A percentile compares a stretch with the other conserved stretches of the same genome.
Evolutionary conservation across 2,797 vertebrate genomes (phyloP).

Genomic region (Carcharodon carcharias): DNA sequence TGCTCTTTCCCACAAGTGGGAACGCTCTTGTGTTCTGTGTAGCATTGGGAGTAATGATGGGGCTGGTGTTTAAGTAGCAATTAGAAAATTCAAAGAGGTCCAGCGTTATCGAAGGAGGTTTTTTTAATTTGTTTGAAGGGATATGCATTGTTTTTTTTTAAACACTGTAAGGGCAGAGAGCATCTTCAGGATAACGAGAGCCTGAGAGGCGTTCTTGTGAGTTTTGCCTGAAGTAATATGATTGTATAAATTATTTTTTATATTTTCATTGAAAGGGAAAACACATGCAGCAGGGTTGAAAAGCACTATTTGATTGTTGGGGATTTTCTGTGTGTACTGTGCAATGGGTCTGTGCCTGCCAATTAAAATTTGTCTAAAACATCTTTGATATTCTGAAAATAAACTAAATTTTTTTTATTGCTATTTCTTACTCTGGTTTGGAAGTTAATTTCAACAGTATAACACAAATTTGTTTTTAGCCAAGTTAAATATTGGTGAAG

Average conservation of each 20-base stretch:
- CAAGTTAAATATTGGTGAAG: not conserved
- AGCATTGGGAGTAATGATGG: not conserved
- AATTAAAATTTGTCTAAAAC: not conserved
- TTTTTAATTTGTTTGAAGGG: not conserved
- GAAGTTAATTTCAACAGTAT: not conserved
- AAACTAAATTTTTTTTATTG: slow-evolving; percentile 1
- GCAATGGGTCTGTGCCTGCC: not conserved
- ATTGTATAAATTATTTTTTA: not conserved
- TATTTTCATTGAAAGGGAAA: not conserved
- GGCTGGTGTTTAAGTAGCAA: not conserved
- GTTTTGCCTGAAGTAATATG: not conserved
- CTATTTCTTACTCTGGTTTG: not conserved
- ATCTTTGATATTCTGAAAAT: slow-evolving; percentile 3
- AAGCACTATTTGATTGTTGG: not conserved
- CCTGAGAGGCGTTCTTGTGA: not conserved
- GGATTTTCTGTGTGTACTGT: not conserved
- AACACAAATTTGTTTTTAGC: not conserved
- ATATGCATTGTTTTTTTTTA: not conserved
- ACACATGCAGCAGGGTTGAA: not conserved
- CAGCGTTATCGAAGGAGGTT: not conserved
- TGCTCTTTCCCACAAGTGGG: not conserved
- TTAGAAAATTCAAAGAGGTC: not conserved
- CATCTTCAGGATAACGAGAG: not conserved
- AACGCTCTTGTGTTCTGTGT: not conserved
- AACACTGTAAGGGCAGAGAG: not conserved